Base-by-base conservation (phyloP, 2,797 vertebrate genomes). In the Xiphorhynchus erythropygius region DNA sequence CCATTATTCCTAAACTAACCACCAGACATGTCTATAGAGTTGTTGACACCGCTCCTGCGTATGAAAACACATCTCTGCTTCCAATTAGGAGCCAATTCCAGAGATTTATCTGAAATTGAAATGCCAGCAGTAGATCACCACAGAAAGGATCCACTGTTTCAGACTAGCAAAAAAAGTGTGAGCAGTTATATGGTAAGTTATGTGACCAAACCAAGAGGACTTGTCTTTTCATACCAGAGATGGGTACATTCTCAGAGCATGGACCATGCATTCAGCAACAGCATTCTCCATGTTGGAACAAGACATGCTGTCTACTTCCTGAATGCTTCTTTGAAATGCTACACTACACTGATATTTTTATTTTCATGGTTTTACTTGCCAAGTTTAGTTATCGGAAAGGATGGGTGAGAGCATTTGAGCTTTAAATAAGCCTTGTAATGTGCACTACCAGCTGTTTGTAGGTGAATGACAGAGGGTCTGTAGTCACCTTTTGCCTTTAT, bases 331-430 rank as follows among this genome's bases (percentile, higher is more conserved):
- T 94, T 97, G 96, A 97, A 97, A 97, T 18, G 11, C 65, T 93
- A 97, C 82, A 95, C 96, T 94, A 53, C 93, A 84, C 89, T 13
- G 87, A 90, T 91, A 94, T 94, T 93, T 96, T 97, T 97, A 87
- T 94, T 96, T 92, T 95, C 67, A 35, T 52, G 73, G 65, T 94
- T 96, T 95, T 94, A 93, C 13, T 0, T 95, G 89, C 95, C 89
- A 89, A 55, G 32, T 67, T 92, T 85, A 87, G 94, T 71, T 96
- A 70, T 74, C 65, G 28, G 92, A 80, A 63, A 63, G 84, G 64
- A 82, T 85, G 89, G 44, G 77, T 87, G 93, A 91, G 92, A 95
- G 89, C 79, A 39, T 84, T 96, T 80, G 78, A 94, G 95, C 96
- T 96, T 95, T 92, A 87, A 94, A 96, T 70, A 93, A 88, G 18